Conservation (phyloP, 2,797 vertebrate species). For the Leptodactylus fallax region DNA sequence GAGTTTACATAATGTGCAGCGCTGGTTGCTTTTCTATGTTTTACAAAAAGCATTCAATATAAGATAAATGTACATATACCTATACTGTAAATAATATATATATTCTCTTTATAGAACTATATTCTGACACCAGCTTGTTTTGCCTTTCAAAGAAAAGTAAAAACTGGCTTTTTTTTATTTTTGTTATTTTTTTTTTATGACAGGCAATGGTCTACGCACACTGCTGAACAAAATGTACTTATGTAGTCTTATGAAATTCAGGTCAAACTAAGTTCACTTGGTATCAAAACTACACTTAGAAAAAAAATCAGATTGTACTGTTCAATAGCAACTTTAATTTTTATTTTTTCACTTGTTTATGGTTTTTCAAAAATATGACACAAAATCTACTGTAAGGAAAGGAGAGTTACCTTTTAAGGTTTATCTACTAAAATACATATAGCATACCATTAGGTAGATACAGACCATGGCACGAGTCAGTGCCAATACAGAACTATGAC, state of each 20-base stretch:
- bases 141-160: constrained; percentile 65
- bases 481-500: neutral
- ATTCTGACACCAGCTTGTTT: constrained; percentile 64
- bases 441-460: neutral
- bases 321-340: constrained; percentile 16
- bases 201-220: constrained; percentile 54
- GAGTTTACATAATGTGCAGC: constrained; percentile 78
- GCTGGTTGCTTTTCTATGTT: constrained; percentile 76
- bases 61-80: constrained; percentile 66
- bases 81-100: constrained; percentile 66
- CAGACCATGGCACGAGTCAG: neutral
- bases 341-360: neutral
- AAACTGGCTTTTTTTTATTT: constrained; percentile 48
- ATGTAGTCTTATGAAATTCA: constrained; percentile 53
- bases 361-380: neutral
- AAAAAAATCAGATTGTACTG: neutral
- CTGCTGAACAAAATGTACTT: constrained; percentile 45
- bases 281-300: neutral
- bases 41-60: constrained; percentile 72
- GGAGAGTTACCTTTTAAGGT: neutral
- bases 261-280: constrained; percentile 46
- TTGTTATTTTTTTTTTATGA: constrained; percentile 21
- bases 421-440: neutral
- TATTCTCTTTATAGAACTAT: constrained; percentile 60
- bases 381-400: neutral